Evolutionary conservation across 1,140 invertebrate species (phyloP).

Genomic region (Harlomillsia oculata): DNA sequence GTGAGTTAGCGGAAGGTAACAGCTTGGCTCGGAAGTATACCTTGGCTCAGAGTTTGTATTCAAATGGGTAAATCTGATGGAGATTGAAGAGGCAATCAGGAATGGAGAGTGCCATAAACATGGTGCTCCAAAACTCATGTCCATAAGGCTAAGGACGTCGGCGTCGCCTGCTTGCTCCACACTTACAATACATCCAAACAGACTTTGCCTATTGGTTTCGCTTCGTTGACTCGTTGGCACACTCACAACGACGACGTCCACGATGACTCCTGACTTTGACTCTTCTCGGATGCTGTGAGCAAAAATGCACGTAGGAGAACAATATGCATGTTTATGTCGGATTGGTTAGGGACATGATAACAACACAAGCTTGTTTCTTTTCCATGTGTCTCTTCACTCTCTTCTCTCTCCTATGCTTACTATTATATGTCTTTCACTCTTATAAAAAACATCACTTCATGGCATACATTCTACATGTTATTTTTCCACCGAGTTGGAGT

Average conservation of each 20-base stretch:
- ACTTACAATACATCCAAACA: background rate
- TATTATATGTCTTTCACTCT: background rate
- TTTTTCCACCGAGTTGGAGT: no score
- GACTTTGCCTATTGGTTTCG: no score
- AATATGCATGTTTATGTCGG: conserved; percentile 17
- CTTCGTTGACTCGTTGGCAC: no score
- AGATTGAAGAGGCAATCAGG: conserved; percentile 30
- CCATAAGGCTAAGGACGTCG: conserved; percentile 9
- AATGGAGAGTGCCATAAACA: conserved; percentile 7
- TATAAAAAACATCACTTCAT: no score
- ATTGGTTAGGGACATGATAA: conserved; percentile 12
- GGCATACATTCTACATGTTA: no score
- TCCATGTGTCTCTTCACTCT: background rate
- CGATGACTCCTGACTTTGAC: no score
- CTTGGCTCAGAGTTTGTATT: conserved; percentile 23
- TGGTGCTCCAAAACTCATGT: no score
- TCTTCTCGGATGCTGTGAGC: background rate
- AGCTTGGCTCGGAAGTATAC: conserved; percentile 17
- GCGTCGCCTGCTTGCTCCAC: background rate
- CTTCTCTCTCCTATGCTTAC: background rate
- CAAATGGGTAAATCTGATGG: conserved; percentile 31
- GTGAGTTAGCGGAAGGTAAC: conserved; percentile 11
- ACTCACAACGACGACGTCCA: no score
- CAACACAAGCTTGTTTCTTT: conserved; percentile 5
- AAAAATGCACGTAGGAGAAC: conserved; percentile 10